phyloP scores from a whole-genome alignment of 2,113 vertebrate species.

The Corydoras sp. region DNA sequence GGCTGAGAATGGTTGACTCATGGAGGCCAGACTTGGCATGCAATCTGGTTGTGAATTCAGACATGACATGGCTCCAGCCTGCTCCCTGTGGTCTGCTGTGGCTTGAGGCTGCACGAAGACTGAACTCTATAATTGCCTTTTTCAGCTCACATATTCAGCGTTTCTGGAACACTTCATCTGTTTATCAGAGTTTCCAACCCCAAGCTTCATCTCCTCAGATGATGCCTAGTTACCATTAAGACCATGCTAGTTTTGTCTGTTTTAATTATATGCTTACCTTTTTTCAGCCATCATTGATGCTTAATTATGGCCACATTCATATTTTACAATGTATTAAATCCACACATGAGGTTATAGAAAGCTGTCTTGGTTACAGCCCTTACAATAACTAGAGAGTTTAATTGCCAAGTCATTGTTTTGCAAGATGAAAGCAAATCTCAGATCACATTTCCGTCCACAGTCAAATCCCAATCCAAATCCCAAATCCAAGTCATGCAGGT shows the following conservation, averaged over 20 bases:
- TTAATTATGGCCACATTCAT: neutral
- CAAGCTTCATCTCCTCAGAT: slow-evolving; percentile 8
- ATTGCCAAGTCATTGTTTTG: too few relatives aligned
- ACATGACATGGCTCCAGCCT: slow-evolving; percentile 44
- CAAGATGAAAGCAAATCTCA: too few relatives aligned
- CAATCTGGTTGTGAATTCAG: slow-evolving; percentile 38
- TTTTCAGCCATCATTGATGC: neutral
- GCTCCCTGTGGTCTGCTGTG: slow-evolving; percentile 37
- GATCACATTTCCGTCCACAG: too few relatives aligned
- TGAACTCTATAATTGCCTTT: slow-evolving; percentile 35
- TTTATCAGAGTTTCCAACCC: slow-evolving; percentile 48
- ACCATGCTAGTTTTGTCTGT: slow-evolving; percentile 11
- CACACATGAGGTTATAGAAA: too few relatives aligned
- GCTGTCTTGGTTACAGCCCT: too few relatives aligned
- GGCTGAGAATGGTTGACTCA: slow-evolving; percentile 27
- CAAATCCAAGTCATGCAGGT: too few relatives aligned
- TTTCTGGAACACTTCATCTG: slow-evolving; percentile 35
- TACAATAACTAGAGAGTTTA: too few relatives aligned
- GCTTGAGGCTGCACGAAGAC: slow-evolving; percentile 31
- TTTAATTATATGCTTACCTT: slow-evolving; percentile 2
- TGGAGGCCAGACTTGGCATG: slow-evolving; percentile 27
- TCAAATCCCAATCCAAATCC: too few relatives aligned
- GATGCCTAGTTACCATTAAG: slow-evolving; percentile 16
- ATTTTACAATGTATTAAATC: slow-evolving; percentile 1
- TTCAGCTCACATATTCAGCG: slow-evolving; percentile 37